These are phyloP conservation scores for Galerucella calmariensis DNA, from an alignment of 2,888 invertebrate species.

Conservation along the genomic window DNA sequence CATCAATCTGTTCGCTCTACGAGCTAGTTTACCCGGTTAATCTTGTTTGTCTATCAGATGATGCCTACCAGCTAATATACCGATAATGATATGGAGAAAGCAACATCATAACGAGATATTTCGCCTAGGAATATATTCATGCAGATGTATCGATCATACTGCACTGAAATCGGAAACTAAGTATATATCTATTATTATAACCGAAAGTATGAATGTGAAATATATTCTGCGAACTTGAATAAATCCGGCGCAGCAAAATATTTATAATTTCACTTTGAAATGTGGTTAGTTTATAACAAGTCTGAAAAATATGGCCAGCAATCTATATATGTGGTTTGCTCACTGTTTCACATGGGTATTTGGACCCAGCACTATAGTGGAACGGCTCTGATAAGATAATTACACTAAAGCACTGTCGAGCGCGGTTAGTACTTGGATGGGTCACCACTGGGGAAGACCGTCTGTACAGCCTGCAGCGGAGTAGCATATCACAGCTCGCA, in stretches of 20 bases:
- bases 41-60: background rate
- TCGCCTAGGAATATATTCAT: slow-evolving; percentile 9
- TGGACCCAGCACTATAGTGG: no score
- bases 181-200: slow-evolving; percentile 1
- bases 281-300: no score
- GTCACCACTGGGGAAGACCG: no score
- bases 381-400: no score
- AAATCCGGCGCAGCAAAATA: background rate
- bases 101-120: background rate
- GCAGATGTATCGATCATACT: slow-evolving; percentile 7
- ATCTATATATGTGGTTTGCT: no score
- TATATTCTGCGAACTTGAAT: background rate
- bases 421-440: no score
- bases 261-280: background rate
- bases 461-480: no score
- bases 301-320: no score
- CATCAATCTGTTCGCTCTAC: background rate
- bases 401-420: no score
- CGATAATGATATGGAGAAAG: slow-evolving; percentile 6
- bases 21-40: background rate
- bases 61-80: slow-evolving; percentile 7
- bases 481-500: no score
- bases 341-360: no score
- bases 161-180: slow-evolving; percentile 16
- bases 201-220: background rate